Percentiles rank a stretch among this genome's conserved stretches.
phyloP scores from a whole-genome alignment of 2,113 vertebrate genomes.

The Megaceryle maxima region DNA sequence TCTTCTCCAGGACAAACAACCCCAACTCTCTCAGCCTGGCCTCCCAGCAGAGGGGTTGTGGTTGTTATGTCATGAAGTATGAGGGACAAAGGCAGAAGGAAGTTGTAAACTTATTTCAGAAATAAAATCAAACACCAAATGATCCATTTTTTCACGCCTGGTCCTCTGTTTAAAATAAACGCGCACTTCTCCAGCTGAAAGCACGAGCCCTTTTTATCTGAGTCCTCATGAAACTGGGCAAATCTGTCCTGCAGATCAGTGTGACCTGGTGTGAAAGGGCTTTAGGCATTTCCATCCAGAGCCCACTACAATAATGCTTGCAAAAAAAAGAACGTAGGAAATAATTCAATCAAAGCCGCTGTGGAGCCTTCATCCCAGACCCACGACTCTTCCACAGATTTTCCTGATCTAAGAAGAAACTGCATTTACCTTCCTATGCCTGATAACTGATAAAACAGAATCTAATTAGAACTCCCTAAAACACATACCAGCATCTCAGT shows the following conservation, averaged over 20 bases:
- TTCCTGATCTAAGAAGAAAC: neutral
- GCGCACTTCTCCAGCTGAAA: neutral
- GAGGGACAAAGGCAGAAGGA: neutral
- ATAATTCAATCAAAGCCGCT: conserved; percentile 20
- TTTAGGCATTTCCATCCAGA: neutral
- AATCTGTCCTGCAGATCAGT: conserved; percentile 16
- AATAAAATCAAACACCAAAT: neutral
- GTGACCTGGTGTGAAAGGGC: neutral
- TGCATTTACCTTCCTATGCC: neutral
- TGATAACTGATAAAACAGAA: conserved; percentile 35
- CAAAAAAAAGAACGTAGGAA: neutral
- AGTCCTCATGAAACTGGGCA: neutral
- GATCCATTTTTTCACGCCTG: neutral
- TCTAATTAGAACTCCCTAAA: conserved; percentile 34
- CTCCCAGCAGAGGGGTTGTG: too few species aligned
- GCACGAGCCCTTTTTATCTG: neutral
- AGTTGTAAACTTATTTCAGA: neutral
- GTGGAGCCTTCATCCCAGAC: conserved; percentile 1
- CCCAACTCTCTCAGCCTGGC: too few species aligned
- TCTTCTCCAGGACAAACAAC: too few species aligned
- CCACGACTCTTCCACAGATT: neutral
- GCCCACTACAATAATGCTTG: conserved; percentile 10
- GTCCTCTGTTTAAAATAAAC: conserved; percentile 9
- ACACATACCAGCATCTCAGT: neutral
- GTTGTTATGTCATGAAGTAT: neutral